Evolutionary conservation across 2,888 invertebrate genomes (phyloP), one percentile per base, ranked within the genome.

Genomic region (Netelia fuscicornis): DNA sequence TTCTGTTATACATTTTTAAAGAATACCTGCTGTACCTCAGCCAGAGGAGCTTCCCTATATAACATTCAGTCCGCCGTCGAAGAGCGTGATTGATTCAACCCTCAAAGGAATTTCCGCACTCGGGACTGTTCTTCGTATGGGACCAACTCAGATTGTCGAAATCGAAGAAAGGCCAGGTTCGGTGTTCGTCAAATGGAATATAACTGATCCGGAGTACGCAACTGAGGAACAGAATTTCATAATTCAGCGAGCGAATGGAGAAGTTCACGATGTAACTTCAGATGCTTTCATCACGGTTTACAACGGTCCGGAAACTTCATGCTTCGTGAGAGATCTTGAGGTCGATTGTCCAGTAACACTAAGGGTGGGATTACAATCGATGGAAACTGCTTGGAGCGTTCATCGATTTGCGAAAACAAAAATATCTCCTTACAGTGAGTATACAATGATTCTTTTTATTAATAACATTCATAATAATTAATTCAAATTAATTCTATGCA

Each of bases 21-120:
- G 95, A 88, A 92, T 95, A 81, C 95, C 95, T 37, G 95, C 95
- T 88, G 95, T 95, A 20, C 95, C 95, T 44, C 93, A 94, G 76
- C 91, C 95, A n/a, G 94, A 94, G 87, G 95, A 95, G 87, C 95
- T 95, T 83, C 95, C 95, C 70, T 95, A 93, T 88, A 94, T 95
- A 72, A 94, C 94, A 37, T 95, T 95, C 85, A 94, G 94, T 87
- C 93, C 93, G 71, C 94, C 94, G 42, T 88, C 91, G n/a, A 92
- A 90, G 23, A 88, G 92, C 11, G 91, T 94, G 13, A 90, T 94
- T 70, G 87, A 88, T 58, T 87, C 88, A 52, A 83, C 90, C 25
- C 25, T 89, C 1, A 75, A 86, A 48, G 87, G 83, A 20, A 87
- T 91, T 58, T 85, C 87, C 20, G 86, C 88, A 20, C 84, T 90